These are phyloP conservation scores for Dynastes maya DNA, from an alignment of 2,888 invertebrate species.

Conservation along the genomic window DNA sequence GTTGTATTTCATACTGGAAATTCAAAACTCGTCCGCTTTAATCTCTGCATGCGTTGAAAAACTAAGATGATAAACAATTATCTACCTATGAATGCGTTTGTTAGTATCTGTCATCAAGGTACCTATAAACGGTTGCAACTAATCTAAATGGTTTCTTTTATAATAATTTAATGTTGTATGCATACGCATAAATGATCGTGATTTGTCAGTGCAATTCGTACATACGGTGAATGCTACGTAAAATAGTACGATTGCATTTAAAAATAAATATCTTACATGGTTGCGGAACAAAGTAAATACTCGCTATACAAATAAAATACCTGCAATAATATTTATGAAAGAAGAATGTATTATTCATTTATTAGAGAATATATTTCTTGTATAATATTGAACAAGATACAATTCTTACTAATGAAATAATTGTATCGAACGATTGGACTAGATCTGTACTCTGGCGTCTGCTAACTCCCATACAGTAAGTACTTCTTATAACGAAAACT, in stretches of 20 bases:
- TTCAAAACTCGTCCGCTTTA: conserved; percentile 14
- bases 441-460: too few species aligned
- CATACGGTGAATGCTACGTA: neutral
- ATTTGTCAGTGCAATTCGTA: conserved; percentile 15
- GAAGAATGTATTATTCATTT: too few species aligned
- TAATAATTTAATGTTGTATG: neutral
- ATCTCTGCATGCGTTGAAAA: neutral
- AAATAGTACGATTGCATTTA: neutral
- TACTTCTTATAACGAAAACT: too few species aligned
- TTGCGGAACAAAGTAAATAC: neutral
- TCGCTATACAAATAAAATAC: neutral
- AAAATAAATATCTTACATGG: neutral
- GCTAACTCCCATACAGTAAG: too few species aligned
- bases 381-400: too few species aligned
- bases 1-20: conserved; percentile 24
- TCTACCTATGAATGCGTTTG: neutral
- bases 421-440: too few species aligned
- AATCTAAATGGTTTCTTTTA: neutral
- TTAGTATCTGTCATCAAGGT: neutral
- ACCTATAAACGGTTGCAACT: neutral
- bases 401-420: too few species aligned
- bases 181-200: neutral
- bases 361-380: too few species aligned
- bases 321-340: too few species aligned
- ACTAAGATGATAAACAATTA: neutral